Evolutionary conservation across 2,113 vertebrate genomes (phyloP).

Genomic region (Muscicapa adusta): DNA sequence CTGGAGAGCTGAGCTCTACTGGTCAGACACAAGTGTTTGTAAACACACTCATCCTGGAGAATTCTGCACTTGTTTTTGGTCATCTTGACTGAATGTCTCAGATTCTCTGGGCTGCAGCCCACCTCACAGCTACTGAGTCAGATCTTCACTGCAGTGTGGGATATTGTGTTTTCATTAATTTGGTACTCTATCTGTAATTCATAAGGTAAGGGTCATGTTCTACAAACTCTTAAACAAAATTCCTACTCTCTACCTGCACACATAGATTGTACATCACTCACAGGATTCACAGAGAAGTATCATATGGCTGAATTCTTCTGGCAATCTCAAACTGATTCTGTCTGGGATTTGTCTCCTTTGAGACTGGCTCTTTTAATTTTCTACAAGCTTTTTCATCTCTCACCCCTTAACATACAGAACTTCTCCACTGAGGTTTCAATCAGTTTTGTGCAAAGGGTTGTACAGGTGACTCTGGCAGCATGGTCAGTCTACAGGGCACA

Average conservation of each 20-base stretch:
- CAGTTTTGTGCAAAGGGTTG: neutral
- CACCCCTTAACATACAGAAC: neutral
- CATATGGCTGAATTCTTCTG: neutral
- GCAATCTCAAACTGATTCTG: neutral
- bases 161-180: neutral
- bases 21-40: neutral
- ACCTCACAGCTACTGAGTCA: neutral
- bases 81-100: neutral
- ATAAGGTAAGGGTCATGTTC: neutral
- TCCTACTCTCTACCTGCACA: neutral
- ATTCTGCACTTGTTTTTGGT: neutral
- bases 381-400: constrained; percentile 11
- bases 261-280: neutral
- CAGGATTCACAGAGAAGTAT: neutral
- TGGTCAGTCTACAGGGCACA: neutral
- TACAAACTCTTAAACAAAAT: neutral
- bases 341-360: neutral
- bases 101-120: neutral
- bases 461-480: neutral
- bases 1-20: neutral
- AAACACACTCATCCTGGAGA: neutral
- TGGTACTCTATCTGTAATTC: neutral
- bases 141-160: neutral
- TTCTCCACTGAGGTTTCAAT: neutral
- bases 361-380: neutral